Conservation (phyloP, 2,113 vertebrate genomes). For the Calyptommatus sinebrachiatus region DNA sequence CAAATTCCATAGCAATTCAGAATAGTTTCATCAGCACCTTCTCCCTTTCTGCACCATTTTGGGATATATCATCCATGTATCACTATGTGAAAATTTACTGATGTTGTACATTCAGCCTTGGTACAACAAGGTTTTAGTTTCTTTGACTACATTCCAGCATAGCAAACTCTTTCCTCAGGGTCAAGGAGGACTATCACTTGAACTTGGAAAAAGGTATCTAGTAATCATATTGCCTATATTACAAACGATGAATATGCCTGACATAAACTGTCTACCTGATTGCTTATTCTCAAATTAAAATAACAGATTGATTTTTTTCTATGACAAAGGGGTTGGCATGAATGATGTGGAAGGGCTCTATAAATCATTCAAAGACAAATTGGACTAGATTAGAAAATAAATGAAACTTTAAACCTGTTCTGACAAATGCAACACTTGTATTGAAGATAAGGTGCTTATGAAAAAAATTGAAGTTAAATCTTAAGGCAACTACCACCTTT, state of each 20-base stretch:
- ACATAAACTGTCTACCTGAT: background rate
- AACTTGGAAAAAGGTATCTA: background rate
- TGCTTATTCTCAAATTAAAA: conserved; percentile 20
- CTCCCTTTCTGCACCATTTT: too few relatives aligned
- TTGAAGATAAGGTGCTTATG: background rate
- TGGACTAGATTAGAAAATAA: conserved; percentile 8
- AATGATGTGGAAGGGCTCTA: conserved; percentile 21
- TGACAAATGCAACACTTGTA: background rate
- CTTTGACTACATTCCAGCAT: background rate
- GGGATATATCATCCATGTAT: too few relatives aligned
- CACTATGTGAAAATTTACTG: background rate
- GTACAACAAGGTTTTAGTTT: background rate
- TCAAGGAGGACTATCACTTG: background rate
- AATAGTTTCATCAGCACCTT: background rate
- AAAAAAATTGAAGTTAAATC: background rate
- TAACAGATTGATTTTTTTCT: background rate
- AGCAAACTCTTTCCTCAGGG: conserved; percentile 1
- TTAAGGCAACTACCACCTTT: background rate
- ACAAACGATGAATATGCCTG: background rate
- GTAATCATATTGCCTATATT: conserved; percentile 8
- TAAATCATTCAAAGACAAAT: conserved; percentile 24
- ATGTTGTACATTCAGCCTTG: background rate
- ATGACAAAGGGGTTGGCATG: conserved; percentile 11
- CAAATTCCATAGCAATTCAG: too few relatives aligned
- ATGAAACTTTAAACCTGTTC: background rate